A percentile compares a stretch with the other conserved stretches of the same genome.
Conservation (phyloP, 2,888 invertebrate genomes). For the Geotrupes spiniger region DNA sequence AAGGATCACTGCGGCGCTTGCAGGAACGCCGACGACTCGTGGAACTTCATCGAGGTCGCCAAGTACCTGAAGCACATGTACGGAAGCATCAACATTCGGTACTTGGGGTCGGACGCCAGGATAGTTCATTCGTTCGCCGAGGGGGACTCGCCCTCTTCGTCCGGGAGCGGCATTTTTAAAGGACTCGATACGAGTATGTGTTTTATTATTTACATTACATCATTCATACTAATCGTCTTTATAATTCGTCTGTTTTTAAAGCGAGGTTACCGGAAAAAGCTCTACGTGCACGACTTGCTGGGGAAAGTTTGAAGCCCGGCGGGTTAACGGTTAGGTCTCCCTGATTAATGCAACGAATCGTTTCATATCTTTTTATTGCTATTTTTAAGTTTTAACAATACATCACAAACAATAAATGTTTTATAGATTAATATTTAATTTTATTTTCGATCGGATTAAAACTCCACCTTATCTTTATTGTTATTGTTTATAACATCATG, state of each 20-base stretch:
- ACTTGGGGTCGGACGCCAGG: constrained; percentile 48
- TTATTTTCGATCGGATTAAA: too few relatives aligned
- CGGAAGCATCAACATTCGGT: constrained; percentile 49
- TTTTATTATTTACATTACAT: constrained; percentile 54
- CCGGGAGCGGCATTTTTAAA: constrained; percentile 28
- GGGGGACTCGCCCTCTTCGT: constrained; percentile 10
- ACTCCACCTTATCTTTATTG: too few relatives aligned
- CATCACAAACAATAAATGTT: background rate
- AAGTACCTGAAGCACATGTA: constrained; percentile 62
- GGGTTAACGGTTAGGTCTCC: too few relatives aligned
- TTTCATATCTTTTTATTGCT: background rate
- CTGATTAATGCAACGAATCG: background rate
- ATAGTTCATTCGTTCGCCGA: constrained; percentile 40
- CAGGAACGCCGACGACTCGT: constrained; percentile 54
- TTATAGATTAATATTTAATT: too few relatives aligned
- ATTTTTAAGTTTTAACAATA: background rate
- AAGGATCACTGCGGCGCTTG: constrained; percentile 67
- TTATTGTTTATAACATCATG: too few relatives aligned
- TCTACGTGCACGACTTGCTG: constrained; percentile 66
- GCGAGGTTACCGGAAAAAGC: constrained; percentile 70
- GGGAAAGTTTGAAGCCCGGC: constrained; percentile 63
- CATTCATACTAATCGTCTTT: constrained; percentile 70
- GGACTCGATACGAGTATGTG: constrained; percentile 48
- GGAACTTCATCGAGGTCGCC: constrained; percentile 64
- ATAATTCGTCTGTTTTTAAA: constrained; percentile 65